Evolutionary conservation across 2,113 vertebrate species (phyloP).

Genomic region (Sceloporus tristichus): DNA sequence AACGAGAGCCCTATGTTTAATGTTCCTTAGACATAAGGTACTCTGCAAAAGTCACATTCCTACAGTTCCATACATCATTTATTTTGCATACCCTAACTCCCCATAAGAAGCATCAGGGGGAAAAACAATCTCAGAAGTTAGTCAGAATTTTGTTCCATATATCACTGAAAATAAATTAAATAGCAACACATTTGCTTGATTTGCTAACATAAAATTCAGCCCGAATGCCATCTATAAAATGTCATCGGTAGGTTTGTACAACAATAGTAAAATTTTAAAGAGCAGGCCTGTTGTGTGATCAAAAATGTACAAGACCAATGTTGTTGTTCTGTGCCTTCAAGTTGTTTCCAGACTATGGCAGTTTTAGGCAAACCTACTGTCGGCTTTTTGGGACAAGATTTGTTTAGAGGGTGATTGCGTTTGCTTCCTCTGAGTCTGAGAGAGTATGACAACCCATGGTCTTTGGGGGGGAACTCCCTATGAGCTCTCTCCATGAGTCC

Average conservation of each 20-base stretch:
- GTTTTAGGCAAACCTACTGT: too few species aligned
- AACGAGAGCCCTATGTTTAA: conserved; percentile 99
- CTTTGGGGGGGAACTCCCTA: too few species aligned
- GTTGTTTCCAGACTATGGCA: too few species aligned
- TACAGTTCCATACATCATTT: conserved; percentile 99
- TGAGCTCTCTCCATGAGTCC: too few species aligned
- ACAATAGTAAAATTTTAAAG: conserved; percentile 57
- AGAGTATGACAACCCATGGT: too few species aligned
- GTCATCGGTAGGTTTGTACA: conserved; percentile 53
- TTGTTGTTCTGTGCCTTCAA: not conserved
- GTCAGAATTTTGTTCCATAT: conserved; percentile 77
- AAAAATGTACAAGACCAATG: conserved; percentile 49
- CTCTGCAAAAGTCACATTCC: conserved; percentile 93
- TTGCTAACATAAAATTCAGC: conserved; percentile 77
- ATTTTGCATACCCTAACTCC: conserved; percentile 99
- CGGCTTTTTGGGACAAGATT: too few species aligned
- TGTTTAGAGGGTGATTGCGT: too few species aligned
- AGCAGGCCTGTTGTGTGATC: conserved; percentile 36
- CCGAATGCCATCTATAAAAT: conserved; percentile 61
- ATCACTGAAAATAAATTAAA: conserved; percentile 82
- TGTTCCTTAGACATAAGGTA: conserved; percentile 99
- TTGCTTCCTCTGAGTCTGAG: too few species aligned
- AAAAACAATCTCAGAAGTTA: conserved; percentile 87
- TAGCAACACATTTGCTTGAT: conserved; percentile 81
- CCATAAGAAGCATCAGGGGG: conserved; percentile 90